These are phyloP conservation scores for Acanthisitta chloris DNA, from an alignment of 2,113 vertebrate species.

Conservation along the genomic window DNA sequence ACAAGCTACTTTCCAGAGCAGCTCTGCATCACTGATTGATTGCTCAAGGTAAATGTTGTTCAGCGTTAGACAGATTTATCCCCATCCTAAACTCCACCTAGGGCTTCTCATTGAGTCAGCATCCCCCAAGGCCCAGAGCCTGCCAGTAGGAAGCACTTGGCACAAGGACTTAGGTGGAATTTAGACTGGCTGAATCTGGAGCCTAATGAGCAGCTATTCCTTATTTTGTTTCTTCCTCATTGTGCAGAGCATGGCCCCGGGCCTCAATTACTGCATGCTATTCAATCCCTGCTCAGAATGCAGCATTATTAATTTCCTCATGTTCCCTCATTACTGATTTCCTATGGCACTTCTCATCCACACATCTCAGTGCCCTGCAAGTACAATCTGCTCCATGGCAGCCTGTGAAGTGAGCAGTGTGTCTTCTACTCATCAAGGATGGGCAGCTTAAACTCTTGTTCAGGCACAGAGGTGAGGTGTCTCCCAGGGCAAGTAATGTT, in stretches of 20 bases:
- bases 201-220: slow-evolving; percentile 43
- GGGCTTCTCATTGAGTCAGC: not conserved
- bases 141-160: slow-evolving; percentile 35
- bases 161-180: slow-evolving; percentile 39
- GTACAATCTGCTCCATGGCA: not conserved
- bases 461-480: not conserved
- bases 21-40: not conserved
- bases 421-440: not conserved
- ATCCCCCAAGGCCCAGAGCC: not conserved
- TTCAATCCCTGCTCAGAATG: slow-evolving; percentile 45
- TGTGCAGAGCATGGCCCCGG: slow-evolving; percentile 25
- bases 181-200: slow-evolving; percentile 42
- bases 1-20: not conserved
- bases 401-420: not conserved
- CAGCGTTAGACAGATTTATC: not conserved
- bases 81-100: not conserved
- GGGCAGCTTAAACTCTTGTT: not conserved
- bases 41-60: not conserved
- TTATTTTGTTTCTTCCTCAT: slow-evolving; percentile 58
- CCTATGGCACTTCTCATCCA: not conserved
- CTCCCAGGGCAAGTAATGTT: not conserved
- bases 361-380: not conserved
- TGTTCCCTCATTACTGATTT: slow-evolving; percentile 38
- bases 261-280: slow-evolving; percentile 43
- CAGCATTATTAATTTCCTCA: slow-evolving; percentile 41